Evolutionary conservation across 1,140 invertebrate species (phyloP).

Genomic region (Himalopsyche phryganea): DNA sequence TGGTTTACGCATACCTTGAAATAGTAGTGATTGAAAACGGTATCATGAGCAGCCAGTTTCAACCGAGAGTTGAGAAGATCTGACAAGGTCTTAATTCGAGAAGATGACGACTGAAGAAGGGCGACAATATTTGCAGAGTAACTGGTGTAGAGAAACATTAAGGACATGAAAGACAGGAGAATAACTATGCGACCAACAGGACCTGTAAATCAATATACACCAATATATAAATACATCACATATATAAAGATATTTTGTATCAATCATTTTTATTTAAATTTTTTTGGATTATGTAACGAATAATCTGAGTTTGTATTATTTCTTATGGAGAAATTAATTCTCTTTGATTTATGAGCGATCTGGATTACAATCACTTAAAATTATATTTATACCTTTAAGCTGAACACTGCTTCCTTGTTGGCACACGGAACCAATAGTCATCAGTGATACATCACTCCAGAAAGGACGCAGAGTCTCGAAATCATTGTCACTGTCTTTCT

Average conservation of each 20-base stretch:
- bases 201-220: no score
- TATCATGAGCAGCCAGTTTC: conserved; percentile 58
- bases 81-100: conserved; percentile 49
- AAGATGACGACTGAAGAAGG: conserved; percentile 54
- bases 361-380: no score
- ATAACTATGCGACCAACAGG: conserved; percentile 42
- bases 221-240: no score
- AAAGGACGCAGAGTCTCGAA: conserved; percentile 31
- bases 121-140: conserved; percentile 60
- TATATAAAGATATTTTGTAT: no score
- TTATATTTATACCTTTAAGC: conserved; percentile 46
- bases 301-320: no score
- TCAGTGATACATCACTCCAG: conserved; percentile 43
- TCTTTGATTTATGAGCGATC: no score
- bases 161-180: conserved; percentile 44
- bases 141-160: conserved; percentile 40
- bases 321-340: no score
- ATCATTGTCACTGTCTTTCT: not conserved
- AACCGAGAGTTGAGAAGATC: conserved; percentile 58
- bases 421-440: conserved; percentile 47
- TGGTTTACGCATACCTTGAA: conserved; percentile 58
- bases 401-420: conserved; percentile 52
- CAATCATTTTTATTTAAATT: no score
- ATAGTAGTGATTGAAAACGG: conserved; percentile 61
- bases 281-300: no score